These are phyloP conservation scores for Eutolmus rufibarbis DNA, from an alignment of 2,888 invertebrate genomes.

Conservation along the genomic window DNA sequence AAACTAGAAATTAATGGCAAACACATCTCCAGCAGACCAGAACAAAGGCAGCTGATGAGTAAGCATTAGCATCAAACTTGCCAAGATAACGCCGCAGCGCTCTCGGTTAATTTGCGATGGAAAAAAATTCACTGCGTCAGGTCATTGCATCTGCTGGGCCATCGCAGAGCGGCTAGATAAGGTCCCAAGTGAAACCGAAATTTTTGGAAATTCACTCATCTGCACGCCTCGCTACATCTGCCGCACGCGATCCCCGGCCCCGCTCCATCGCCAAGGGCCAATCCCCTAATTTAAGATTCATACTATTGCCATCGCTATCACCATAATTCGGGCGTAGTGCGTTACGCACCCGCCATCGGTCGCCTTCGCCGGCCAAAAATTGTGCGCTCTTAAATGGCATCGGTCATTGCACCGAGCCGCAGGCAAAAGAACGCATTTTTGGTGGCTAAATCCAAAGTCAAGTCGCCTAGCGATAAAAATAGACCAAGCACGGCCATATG, in stretches of 20 bases:
- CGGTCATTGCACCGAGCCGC: slow-evolving; percentile 22
- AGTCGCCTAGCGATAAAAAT: slow-evolving; percentile 28
- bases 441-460: slow-evolving; percentile 14
- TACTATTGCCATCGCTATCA: neutral
- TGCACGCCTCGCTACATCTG: neutral
- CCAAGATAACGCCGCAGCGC: neutral
- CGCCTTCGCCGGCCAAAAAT: neutral
- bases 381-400: slow-evolving; percentile 24
- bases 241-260: neutral
- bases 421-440: slow-evolving; percentile 22
- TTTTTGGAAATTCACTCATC: slow-evolving; percentile 11
- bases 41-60: neutral
- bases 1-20: neutral
- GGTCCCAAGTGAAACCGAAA: neutral
- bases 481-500: slow-evolving; percentile 16
- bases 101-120: slow-evolving; percentile 16
- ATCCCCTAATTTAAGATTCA: neutral
- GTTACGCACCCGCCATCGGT: neutral
- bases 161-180: neutral
- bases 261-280: neutral
- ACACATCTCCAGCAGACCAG: neutral
- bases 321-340: neutral
- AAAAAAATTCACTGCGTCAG: slow-evolving; percentile 9
- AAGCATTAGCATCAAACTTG: neutral
- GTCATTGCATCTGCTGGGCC: slow-evolving; percentile 32